phyloP scores from a whole-genome alignment of 1,140 invertebrate genomes.

The Paracyclopina nana region DNA sequence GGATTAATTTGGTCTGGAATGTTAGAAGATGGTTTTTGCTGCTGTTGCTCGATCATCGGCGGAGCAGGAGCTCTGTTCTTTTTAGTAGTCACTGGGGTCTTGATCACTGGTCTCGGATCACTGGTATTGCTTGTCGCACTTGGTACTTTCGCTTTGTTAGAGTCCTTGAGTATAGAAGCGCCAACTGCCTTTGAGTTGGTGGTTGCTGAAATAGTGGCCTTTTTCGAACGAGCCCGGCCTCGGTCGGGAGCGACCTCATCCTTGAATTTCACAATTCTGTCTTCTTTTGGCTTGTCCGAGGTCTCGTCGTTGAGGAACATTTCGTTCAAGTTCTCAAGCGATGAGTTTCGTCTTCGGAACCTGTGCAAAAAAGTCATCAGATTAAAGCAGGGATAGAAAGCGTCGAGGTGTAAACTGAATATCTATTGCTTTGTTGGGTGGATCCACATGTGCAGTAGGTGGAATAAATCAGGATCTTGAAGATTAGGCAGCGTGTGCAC shows the following conservation, averaged over 20 bases:
- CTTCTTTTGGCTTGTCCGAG: slow-evolving; percentile 14
- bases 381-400: no score
- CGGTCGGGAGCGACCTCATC: slow-evolving; percentile 9
- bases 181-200: neutral
- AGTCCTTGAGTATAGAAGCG: slow-evolving; percentile 5
- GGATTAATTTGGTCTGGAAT: no score
- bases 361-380: slow-evolving; percentile 2
- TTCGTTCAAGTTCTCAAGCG: slow-evolving; percentile 11
- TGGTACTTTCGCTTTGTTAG: neutral
- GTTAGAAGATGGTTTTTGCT: no score
- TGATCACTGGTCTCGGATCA: neutral
- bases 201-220: neutral
- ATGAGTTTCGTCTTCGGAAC: slow-evolving; percentile 11
- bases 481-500: no score
- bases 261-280: slow-evolving; percentile 16
- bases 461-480: no score
- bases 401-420: no score
- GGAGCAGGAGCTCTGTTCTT: no score
- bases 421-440: no score
- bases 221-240: neutral
- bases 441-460: no score
- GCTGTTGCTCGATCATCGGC: no score
- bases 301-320: slow-evolving; percentile 3
- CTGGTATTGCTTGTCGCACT: neutral
- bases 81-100: neutral